A percentile compares a stretch with the other conserved stretches of the same genome.
phyloP scores from a whole-genome alignment of 2,797 vertebrate species.

The Tadarida brasiliensis region DNA sequence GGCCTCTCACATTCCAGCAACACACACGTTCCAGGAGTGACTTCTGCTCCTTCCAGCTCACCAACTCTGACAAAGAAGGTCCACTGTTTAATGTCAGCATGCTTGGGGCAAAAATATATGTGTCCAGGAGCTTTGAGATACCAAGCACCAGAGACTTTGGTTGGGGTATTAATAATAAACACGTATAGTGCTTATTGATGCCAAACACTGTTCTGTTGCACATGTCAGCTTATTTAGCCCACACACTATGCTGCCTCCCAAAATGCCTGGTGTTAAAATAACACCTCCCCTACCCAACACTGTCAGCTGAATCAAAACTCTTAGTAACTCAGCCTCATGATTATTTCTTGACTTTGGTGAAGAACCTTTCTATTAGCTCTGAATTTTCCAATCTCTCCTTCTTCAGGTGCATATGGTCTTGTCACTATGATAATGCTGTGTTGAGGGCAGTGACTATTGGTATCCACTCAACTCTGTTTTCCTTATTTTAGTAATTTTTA shows the following conservation, averaged over 20 bases:
- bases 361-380: background rate
- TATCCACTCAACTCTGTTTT: background rate
- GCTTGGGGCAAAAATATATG: background rate
- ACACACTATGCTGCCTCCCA: background rate
- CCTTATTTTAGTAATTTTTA: background rate
- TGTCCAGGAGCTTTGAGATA: background rate
- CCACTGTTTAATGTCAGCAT: background rate
- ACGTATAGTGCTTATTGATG: background rate
- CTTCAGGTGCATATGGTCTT: background rate
- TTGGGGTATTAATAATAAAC: background rate
- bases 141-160: background rate
- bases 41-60: background rate
- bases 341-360: background rate
- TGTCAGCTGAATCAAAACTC: background rate
- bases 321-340: background rate
- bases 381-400: background rate
- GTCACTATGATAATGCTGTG: too few species aligned
- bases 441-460: background rate
- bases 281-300: background rate
- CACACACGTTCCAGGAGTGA: background rate
- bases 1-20: background rate
- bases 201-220: background rate
- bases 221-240: background rate
- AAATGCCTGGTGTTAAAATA: background rate
- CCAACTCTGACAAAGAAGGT: background rate